phyloP scores from a whole-genome alignment of 2,888 invertebrate genomes.

The Drosophila paranaensis region DNA sequence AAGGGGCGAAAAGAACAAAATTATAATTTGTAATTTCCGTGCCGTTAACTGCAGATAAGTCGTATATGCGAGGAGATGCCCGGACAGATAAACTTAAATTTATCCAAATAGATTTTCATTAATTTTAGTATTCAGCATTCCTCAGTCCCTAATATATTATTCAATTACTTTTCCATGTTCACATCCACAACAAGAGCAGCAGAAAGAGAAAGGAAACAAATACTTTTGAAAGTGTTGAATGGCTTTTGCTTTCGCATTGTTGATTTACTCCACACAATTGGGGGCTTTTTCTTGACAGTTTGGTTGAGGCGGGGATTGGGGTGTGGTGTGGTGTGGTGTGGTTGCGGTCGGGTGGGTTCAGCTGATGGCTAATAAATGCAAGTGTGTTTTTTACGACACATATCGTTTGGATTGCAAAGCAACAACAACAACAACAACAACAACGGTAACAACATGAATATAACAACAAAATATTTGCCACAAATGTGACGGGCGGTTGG shows the following conservation, averaged over 20 bases:
- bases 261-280: conserved; percentile 11
- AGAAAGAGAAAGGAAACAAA: neutral
- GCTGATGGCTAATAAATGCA: conserved; percentile 75
- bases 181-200: neutral
- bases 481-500: conserved; percentile 62
- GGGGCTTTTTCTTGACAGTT: conserved; percentile 35
- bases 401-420: conserved; percentile 61
- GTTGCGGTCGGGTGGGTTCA: conserved; percentile 25
- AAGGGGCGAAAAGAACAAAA: conserved; percentile 23
- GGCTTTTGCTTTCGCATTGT: conserved; percentile 31
- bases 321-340: conserved; percentile 13
- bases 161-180: conserved; percentile 39
- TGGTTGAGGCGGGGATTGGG: conserved; percentile 28
- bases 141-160: conserved; percentile 32
- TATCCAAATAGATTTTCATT: neutral
- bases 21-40: conserved; percentile 37
- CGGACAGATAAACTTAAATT: too few species aligned
- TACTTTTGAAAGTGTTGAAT: conserved; percentile 33
- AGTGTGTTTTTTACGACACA: conserved; percentile 75
- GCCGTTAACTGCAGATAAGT: neutral
- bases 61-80: too few species aligned
- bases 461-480: conserved; percentile 66
- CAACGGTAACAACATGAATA: conserved; percentile 23
- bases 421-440: conserved; percentile 39
- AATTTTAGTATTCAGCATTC: too few species aligned